Evolutionary conservation across 2,113 vertebrate species (phyloP).

Genomic region (Ptyas mucosa): DNA sequence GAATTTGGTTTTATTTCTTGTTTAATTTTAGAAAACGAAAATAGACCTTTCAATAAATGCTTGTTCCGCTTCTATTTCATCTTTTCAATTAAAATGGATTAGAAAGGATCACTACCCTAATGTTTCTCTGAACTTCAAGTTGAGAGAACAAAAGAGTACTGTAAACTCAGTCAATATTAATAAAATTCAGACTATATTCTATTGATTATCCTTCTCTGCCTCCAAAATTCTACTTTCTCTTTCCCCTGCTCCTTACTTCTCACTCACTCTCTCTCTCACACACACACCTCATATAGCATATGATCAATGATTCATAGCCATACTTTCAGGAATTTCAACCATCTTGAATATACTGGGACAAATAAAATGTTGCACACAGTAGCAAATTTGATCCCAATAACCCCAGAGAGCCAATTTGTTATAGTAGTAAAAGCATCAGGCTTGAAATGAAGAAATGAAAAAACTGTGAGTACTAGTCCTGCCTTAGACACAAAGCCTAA

Average conservation of each 20-base stretch:
- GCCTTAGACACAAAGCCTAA: neutral
- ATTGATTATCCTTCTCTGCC: conserved; percentile 15
- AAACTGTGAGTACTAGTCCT: neutral
- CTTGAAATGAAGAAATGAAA: neutral
- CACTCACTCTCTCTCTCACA: neutral
- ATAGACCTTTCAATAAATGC: neutral
- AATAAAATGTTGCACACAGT: conserved; percentile 5
- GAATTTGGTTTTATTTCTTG: neutral
- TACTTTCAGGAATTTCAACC: neutral
- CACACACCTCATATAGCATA: conserved; percentile 15
- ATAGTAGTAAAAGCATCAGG: neutral
- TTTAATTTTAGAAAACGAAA: neutral
- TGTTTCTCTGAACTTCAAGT: neutral
- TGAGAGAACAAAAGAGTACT: neutral
- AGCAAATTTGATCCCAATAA: conserved; percentile 43
- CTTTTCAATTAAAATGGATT: neutral
- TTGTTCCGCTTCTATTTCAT: neutral
- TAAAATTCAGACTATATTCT: conserved; percentile 11
- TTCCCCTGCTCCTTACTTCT: neutral
- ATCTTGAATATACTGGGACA: conserved; percentile 54
- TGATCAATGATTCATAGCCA: neutral
- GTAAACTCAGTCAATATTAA: neutral
- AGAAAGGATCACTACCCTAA: neutral
- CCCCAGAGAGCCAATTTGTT: neutral
- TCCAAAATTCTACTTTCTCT: neutral